Conservation (phyloP, 1,140 invertebrate genomes). For the Drosophila azteca region DNA sequence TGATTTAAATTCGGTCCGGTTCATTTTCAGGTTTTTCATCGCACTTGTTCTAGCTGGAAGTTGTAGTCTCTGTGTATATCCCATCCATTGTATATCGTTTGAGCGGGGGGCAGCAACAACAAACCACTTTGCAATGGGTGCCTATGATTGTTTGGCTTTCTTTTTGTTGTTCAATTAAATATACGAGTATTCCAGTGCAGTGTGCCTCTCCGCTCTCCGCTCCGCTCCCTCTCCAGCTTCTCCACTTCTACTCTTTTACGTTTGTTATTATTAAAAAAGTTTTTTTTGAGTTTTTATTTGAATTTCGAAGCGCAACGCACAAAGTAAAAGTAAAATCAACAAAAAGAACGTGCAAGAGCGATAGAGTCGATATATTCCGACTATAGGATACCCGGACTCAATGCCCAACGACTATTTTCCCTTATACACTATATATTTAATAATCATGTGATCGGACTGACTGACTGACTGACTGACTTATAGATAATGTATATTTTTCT, state of each 20-base stretch:
- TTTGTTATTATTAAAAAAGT: slow-evolving; percentile 57
- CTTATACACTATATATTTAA: background rate
- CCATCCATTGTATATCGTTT: slow-evolving; percentile 74
- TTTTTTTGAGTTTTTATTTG: slow-evolving; percentile 54
- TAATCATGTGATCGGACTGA: background rate
- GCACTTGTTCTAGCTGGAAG: slow-evolving; percentile 45
- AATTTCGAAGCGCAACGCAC: slow-evolving; percentile 34
- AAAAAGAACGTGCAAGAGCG: slow-evolving; percentile 7
- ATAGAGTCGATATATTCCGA: no score
- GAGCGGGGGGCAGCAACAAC: slow-evolving; percentile 52
- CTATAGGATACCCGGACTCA: no score
- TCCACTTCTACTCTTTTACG: background rate
- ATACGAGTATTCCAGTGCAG: slow-evolving; percentile 32
- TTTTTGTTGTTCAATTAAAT: slow-evolving; percentile 76
- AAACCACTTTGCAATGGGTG: slow-evolving; percentile 40
- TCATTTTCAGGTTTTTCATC: slow-evolving; percentile 32
- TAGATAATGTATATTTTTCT: no score
- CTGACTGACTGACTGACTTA: no score
- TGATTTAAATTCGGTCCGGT: slow-evolving; percentile 12
- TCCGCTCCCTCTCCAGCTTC: background rate
- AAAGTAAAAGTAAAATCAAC: slow-evolving; percentile 18
- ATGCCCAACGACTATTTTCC: no score
- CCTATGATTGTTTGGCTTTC: slow-evolving; percentile 50
- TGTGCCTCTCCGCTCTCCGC: background rate
- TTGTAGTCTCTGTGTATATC: slow-evolving; percentile 24